Conservation (phyloP, 2,113 vertebrate genomes). For the Erinaceus europaeus region DNA sequence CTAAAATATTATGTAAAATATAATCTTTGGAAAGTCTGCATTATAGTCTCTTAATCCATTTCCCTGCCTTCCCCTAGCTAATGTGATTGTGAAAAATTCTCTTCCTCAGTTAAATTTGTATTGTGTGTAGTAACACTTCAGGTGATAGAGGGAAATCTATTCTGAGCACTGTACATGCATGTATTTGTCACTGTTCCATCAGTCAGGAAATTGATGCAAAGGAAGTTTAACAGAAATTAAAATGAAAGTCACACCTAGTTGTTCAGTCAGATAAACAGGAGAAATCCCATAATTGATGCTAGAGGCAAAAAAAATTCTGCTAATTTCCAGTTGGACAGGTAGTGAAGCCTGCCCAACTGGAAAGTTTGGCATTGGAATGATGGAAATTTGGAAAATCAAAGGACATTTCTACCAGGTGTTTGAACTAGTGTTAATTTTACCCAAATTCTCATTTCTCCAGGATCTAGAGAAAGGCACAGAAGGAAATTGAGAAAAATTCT, state of each 20-base stretch:
- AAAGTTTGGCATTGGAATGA: not conserved
- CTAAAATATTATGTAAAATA: slow-evolving; percentile 3
- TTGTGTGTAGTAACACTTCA: not conserved
- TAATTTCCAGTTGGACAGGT: not conserved
- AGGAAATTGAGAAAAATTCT: not conserved
- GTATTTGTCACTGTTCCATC: not conserved
- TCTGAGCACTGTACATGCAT: not conserved
- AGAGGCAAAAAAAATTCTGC: not conserved
- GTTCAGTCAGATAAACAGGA: not conserved
- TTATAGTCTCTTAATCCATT: not conserved
- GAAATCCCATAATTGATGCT: not conserved
- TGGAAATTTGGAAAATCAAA: not conserved
- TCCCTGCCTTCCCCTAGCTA: not conserved
- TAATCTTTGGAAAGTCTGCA: not conserved
- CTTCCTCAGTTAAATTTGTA: not conserved
- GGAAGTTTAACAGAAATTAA: slow-evolving; percentile 27
- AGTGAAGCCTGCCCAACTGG: not conserved
- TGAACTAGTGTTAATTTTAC: not conserved
- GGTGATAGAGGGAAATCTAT: not conserved
- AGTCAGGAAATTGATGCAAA: not conserved
- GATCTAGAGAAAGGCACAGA: not conserved
- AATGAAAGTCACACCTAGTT: not conserved
- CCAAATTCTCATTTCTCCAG: not conserved
- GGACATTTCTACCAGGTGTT: not conserved
- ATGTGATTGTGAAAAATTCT: not conserved